These are phyloP conservation scores for Sphinx pinastri DNA, from an alignment of 2,888 invertebrate species.

Conservation along the genomic window DNA sequence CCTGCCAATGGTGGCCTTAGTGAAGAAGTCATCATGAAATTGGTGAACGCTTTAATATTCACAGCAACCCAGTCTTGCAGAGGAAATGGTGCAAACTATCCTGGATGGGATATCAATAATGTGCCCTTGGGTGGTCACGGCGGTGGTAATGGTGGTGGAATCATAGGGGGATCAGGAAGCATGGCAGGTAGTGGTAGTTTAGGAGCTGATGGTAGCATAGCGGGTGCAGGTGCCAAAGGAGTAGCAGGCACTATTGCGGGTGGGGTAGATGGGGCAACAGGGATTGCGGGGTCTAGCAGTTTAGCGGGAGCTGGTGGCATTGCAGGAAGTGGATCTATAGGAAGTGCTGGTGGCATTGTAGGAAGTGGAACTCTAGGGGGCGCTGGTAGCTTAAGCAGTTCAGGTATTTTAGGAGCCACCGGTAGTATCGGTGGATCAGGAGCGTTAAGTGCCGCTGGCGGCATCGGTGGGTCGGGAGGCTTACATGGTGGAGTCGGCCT, in stretches of 20 bases:
- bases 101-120: slow-evolving; percentile 13
- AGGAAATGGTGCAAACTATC: slow-evolving; percentile 34
- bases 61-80: slow-evolving; percentile 55
- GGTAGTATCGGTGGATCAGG: slow-evolving; percentile 8
- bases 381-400: slow-evolving; percentile 16
- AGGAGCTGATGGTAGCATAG: slow-evolving; percentile 24
- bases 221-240: slow-evolving; percentile 20
- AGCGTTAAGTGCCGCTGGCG: neutral
- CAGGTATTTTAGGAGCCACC: slow-evolving; percentile 1
- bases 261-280: neutral
- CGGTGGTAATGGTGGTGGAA: slow-evolving; percentile 29
- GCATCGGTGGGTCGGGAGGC: neutral
- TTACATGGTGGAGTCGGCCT: slow-evolving; percentile 6
- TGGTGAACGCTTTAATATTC: slow-evolving; percentile 65
- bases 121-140: slow-evolving; percentile 9
- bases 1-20: slow-evolving; percentile 40
- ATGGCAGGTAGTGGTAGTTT: slow-evolving; percentile 23
- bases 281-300: neutral
- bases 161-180: slow-evolving; percentile 23
- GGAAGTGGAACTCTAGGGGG: slow-evolving; percentile 15
- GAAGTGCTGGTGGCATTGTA: slow-evolving; percentile 23
- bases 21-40: slow-evolving; percentile 64
- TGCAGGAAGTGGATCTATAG: slow-evolving; percentile 11
- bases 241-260: slow-evolving; percentile 1
- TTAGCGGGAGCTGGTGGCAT: slow-evolving; percentile 5